Base-by-base conservation (phyloP, 2,888 invertebrate species). In the Aplocera efformata region DNA sequence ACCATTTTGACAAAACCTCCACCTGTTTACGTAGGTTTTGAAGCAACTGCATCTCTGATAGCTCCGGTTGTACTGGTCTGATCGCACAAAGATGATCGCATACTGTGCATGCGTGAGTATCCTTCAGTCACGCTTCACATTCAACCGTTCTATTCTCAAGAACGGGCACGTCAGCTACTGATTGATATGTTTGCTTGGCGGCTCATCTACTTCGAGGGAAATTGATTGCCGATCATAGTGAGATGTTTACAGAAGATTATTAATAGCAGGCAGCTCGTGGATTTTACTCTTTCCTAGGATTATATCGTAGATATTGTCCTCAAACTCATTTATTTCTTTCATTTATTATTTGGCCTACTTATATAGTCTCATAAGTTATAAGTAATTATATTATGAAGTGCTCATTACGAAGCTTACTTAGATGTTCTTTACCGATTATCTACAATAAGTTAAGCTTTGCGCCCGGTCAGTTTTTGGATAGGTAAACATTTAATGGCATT, bases 51-150 rank as follows among this genome's bases (percentile, higher is more conserved):
- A 20, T 25, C 30, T 23, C 20, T 28, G 29, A 50, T 46, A 42
- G 63, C 8, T 57, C 55, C 53, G 47, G 21, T 21, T 21, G 47
- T 28, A 29, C 35, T 63, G 59, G 69, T 27, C 34, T 32, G 37
- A 32, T 20, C 40, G 40, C 45, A 45, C 54, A 61, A 58, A 67
- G 63, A 60, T 60, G 55, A 60, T 62, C 59, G 64, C 65, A 72
- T 67, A 71, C 67, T 68, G 65, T 59, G 58, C 57, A 60, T 67
- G 66, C 66, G 65, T 69, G 71, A 71, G 71, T 59, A 71, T 58
- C 62, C 53, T 65, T 68, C 64, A 63, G 71, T 73, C 76, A 77
- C 72, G 74, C 60, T 56, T 57, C 46, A 52, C 57, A 69, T 64
- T 65, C 52, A 55, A 60, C 50, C 60, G 56, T 59, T 58, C 57